Evolutionary conservation across 2,797 vertebrate species (phyloP).

Genomic region (Myotis findleyi): DNA sequence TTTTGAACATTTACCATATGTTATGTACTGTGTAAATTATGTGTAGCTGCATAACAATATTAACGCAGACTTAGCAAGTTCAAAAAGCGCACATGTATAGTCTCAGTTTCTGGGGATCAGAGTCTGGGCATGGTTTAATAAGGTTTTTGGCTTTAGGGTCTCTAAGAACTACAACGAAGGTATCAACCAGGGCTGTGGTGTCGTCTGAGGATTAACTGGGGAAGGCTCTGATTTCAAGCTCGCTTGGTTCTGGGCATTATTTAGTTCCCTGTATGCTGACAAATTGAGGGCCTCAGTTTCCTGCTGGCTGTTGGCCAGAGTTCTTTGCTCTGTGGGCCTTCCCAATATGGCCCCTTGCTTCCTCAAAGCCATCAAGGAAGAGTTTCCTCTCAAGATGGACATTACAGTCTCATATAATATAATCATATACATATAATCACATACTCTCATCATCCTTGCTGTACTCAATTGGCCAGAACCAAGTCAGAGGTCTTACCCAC

Average conservation of each 20-base stretch:
- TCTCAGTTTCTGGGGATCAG: not conserved
- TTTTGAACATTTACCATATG: not conserved
- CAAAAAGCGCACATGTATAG: not conserved
- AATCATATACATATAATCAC: not conserved
- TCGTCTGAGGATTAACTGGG: not conserved
- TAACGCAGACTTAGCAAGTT: not conserved
- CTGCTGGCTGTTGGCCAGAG: not conserved
- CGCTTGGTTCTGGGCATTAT: not conserved
- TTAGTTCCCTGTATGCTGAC: not conserved
- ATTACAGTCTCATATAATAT: not conserved
- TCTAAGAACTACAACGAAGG: not conserved
- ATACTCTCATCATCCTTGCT: not conserved
- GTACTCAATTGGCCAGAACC: not conserved
- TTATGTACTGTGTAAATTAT: not conserved
- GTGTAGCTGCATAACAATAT: not conserved
- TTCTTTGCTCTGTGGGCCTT: not conserved
- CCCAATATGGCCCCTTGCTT: not conserved
- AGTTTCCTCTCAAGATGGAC: not conserved
- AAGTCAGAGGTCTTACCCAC: not conserved
- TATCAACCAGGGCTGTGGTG: accelerated
- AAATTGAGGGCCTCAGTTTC: not conserved
- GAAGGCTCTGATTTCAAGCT: not conserved
- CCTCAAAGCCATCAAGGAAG: not conserved
- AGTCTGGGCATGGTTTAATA: not conserved
- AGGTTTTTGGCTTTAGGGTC: not conserved